phyloP scores from a whole-genome alignment of 2,888 invertebrate genomes.

The Drosophila hamatofila region DNA sequence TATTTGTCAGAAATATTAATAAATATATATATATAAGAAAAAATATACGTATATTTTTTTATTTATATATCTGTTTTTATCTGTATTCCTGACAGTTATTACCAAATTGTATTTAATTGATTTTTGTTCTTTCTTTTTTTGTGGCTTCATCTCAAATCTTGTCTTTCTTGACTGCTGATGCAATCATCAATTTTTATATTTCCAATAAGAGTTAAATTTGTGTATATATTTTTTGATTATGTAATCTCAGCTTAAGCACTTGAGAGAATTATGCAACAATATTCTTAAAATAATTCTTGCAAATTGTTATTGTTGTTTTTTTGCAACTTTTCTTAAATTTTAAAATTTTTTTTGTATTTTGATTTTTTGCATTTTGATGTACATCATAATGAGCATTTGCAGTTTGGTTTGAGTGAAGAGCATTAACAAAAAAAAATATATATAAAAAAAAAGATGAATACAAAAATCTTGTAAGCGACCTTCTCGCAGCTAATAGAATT shows the following conservation, averaged over 20 bases:
- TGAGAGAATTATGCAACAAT: slow-evolving; percentile 17
- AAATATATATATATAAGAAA: too few species aligned
- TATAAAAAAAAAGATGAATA: background rate
- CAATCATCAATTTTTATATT: slow-evolving; percentile 24
- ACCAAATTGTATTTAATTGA: background rate
- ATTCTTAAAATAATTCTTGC: slow-evolving; percentile 23
- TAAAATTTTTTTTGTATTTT: background rate
- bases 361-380: slow-evolving; percentile 5
- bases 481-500: slow-evolving; percentile 56
- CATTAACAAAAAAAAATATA: background rate
- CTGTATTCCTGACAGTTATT: background rate
- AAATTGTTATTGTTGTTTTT: background rate
- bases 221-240: slow-evolving; percentile 7
- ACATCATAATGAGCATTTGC: slow-evolving; percentile 31
- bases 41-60: too few species aligned
- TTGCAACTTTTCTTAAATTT: slow-evolving; percentile 4
- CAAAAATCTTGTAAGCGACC: slow-evolving; percentile 60
- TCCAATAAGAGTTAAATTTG: slow-evolving; percentile 1
- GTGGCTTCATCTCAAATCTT: background rate
- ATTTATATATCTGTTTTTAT: too few species aligned
- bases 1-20: too few species aligned
- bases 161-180: slow-evolving; percentile 24
- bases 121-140: background rate
- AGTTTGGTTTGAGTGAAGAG: slow-evolving; percentile 16
- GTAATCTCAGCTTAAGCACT: slow-evolving; percentile 11